phyloP scores from a whole-genome alignment of 35 echinoderm and acorn worm species.

The Patiria miniata region DNA sequence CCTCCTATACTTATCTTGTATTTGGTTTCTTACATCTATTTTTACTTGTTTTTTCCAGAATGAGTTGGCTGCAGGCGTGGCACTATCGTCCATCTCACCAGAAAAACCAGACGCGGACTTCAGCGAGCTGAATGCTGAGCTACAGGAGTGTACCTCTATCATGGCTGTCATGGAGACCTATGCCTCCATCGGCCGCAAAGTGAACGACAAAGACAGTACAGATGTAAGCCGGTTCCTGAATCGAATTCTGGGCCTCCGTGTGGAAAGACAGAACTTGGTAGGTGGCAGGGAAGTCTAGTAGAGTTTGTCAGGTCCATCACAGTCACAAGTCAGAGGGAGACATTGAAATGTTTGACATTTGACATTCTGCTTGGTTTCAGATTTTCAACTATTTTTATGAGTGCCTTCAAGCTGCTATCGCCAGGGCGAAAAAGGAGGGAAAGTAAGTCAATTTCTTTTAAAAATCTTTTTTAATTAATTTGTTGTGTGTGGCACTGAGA shows the following conservation, averaged over 20 bases:
- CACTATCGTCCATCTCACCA: background rate
- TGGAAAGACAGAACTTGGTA: slow-evolving; percentile 85
- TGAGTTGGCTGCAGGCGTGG: background rate
- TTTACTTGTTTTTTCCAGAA: background rate
- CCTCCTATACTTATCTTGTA: no score
- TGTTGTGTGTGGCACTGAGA: no score
- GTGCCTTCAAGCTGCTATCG: slow-evolving; percentile 66
- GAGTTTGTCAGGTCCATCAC: background rate
- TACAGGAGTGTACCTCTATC: slow-evolving; percentile 67
- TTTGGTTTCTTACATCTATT: no score
- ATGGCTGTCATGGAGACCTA: slow-evolving; percentile 64
- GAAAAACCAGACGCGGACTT: background rate
- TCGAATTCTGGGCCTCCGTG: slow-evolving; percentile 76
- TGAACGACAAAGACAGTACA: slow-evolving; percentile 57
- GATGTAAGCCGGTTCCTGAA: slow-evolving; percentile 89
- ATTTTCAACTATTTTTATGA: slow-evolving; percentile 92
- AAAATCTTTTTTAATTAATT: no score
- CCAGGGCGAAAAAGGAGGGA: slow-evolving; percentile 88
- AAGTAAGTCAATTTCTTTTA: slow-evolving; percentile 50
- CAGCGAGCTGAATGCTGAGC: background rate
- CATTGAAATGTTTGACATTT: background rate
- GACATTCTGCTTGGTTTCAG: slow-evolving; percentile 37
- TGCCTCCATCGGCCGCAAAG: slow-evolving; percentile 5
- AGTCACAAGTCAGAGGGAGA: background rate
- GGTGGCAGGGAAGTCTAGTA: background rate